phyloP scores from a whole-genome alignment of 2,888 invertebrate species.

The Oscheius sp. region DNA sequence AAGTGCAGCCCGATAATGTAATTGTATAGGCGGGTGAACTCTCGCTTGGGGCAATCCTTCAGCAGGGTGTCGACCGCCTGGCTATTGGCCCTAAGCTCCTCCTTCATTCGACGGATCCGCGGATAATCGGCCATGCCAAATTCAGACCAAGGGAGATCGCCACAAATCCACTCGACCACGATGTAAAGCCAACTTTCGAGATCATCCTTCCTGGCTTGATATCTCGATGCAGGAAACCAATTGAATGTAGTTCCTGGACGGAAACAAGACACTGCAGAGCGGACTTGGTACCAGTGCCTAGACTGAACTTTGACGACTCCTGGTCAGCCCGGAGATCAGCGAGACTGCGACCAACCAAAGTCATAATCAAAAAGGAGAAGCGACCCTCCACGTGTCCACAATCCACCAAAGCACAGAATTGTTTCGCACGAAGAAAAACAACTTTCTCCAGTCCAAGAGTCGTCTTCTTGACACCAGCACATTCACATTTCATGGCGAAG shows the following conservation, averaged over 20 bases:
- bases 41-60: conserved; percentile 48
- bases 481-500: conserved; percentile 64
- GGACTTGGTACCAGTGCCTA: conserved; percentile 51
- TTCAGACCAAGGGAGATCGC: conserved; percentile 63
- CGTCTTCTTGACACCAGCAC: conserved; percentile 2
- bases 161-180: conserved; percentile 66
- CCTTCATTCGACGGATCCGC: conserved; percentile 58
- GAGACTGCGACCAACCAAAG: conserved; percentile 62
- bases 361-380: conserved; percentile 65
- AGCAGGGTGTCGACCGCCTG: conserved; percentile 49
- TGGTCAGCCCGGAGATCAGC: conserved; percentile 63
- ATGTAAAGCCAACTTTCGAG: conserved; percentile 68
- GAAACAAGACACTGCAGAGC: conserved; percentile 52
- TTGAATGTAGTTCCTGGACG: conserved; percentile 57
- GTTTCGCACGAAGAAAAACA: conserved; percentile 57
- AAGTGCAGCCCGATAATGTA: conserved; percentile 59
- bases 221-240: conserved; percentile 65
- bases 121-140: conserved; percentile 50
- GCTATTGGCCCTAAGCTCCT: conserved; percentile 42
- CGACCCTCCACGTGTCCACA: conserved; percentile 58
- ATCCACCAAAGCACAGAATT: conserved; percentile 60
- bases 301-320: conserved; percentile 42
- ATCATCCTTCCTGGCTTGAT: conserved; percentile 67
- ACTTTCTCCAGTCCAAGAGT: conserved; percentile 64
- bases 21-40: conserved; percentile 50